phyloP scores from a whole-genome alignment of 2,797 vertebrate species.

The Parauchenoglanis ngamensis region DNA sequence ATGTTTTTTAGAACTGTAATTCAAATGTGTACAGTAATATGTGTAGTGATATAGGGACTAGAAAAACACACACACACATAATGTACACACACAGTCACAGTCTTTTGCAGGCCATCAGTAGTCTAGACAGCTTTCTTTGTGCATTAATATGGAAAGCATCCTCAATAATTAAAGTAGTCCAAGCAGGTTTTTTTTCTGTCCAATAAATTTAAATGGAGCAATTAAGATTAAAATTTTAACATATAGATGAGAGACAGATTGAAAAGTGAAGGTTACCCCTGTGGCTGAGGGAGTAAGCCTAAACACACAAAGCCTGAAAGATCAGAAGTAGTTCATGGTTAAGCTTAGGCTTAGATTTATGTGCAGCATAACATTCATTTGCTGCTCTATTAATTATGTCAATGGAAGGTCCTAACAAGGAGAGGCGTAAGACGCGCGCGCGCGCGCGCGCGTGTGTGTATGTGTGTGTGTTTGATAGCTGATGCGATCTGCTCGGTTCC shows the following conservation, averaged over 20 bases:
- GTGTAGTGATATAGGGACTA: not conserved
- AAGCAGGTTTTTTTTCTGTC: not conserved
- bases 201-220: not conserved
- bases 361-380: not conserved
- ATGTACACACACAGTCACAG: not conserved
- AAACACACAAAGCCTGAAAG: not conserved
- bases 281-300: not conserved
- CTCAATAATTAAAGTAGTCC: not conserved
- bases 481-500: conserved; percentile 74
- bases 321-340: not conserved
- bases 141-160: not conserved
- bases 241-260: not conserved
- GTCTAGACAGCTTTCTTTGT: not conserved
- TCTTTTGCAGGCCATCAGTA: not conserved
- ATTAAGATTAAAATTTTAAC: not conserved
- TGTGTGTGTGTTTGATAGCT: not conserved
- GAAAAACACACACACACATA: not conserved
- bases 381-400: conserved; percentile 4
- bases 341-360: not conserved
- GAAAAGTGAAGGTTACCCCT: not conserved
- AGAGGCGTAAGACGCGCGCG: not conserved
- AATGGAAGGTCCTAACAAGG: not conserved
- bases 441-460: conserved; percentile 12
- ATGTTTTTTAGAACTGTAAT: not conserved
- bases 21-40: not conserved